Conservation (phyloP, 2,888 invertebrate species). For the Yponomeuta plumbellus region DNA sequence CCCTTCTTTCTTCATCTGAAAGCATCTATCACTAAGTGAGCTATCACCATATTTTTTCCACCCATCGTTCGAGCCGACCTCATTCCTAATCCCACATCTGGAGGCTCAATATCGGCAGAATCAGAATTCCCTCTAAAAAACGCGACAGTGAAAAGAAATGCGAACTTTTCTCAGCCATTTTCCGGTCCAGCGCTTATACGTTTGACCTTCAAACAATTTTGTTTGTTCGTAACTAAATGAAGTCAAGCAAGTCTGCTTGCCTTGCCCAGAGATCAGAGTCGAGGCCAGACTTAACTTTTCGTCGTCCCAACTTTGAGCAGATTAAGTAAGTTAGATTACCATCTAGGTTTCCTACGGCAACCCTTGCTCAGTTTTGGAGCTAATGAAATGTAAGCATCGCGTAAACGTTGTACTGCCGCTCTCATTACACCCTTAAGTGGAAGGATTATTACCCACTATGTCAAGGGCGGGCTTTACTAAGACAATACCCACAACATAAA, state of each 20-base stretch:
- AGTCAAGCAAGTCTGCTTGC: neutral
- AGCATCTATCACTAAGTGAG: neutral
- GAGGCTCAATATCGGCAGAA: neutral
- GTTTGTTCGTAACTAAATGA: neutral
- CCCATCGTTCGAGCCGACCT: neutral
- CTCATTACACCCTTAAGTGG: neutral
- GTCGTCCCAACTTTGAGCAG: neutral
- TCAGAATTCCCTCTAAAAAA: neutral
- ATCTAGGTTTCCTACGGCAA: neutral
- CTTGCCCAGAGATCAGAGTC: neutral
- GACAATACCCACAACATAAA: too few relatives aligned
- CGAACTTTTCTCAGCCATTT: neutral
- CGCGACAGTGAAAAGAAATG: neutral
- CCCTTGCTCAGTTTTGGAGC: neutral
- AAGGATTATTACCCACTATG: neutral
- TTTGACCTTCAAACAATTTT: neutral
- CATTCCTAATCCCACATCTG: neutral
- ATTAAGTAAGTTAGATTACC: constrained; percentile 9
- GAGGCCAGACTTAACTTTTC: neutral
- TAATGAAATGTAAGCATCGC: neutral
- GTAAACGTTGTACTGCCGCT: neutral
- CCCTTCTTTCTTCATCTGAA: neutral
- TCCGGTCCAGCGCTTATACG: neutral
- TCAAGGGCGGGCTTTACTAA: neutral
- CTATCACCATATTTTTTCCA: neutral